Conservation (phyloP, 2,113 vertebrate species). For the Numida meleagris region DNA sequence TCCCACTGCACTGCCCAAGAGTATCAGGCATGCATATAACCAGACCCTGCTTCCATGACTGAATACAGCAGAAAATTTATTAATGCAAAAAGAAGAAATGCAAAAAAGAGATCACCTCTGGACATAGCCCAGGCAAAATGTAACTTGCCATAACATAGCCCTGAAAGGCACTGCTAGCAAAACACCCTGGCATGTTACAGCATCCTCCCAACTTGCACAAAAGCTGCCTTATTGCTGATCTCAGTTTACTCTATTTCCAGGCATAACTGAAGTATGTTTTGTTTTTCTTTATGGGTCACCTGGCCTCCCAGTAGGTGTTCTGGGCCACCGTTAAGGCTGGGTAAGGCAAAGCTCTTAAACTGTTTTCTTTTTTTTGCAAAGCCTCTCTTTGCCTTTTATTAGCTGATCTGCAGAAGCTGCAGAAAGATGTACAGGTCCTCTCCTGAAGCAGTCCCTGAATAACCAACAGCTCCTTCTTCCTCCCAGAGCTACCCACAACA, state of each 20-base stretch:
- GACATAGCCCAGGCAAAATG: neutral
- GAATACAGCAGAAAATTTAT: neutral
- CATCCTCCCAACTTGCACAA: conserved; percentile 19
- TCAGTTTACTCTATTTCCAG: conserved; percentile 16
- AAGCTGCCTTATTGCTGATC: conserved; percentile 47
- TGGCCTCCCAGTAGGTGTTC: neutral
- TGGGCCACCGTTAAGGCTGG: neutral
- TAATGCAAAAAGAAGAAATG: neutral
- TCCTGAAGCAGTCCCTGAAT: neutral
- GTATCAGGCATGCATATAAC: neutral
- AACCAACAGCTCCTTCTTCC: neutral
- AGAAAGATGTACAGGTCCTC: neutral
- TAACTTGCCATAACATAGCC: conserved; percentile 46
- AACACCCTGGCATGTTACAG: conserved; percentile 50
- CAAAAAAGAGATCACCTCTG: neutral
- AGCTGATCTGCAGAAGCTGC: neutral
- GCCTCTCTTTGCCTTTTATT: neutral
- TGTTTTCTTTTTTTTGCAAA: neutral
- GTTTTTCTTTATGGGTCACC: neutral
- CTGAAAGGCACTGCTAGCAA: conserved; percentile 13
- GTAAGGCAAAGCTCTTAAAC: neutral
- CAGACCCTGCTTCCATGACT: rapidly evolving
- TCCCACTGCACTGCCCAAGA: neutral
- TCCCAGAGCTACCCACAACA: neutral
- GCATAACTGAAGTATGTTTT: neutral